phyloP scores from a whole-genome alignment of 2,888 invertebrate species.

The Operophtera brumata region DNA sequence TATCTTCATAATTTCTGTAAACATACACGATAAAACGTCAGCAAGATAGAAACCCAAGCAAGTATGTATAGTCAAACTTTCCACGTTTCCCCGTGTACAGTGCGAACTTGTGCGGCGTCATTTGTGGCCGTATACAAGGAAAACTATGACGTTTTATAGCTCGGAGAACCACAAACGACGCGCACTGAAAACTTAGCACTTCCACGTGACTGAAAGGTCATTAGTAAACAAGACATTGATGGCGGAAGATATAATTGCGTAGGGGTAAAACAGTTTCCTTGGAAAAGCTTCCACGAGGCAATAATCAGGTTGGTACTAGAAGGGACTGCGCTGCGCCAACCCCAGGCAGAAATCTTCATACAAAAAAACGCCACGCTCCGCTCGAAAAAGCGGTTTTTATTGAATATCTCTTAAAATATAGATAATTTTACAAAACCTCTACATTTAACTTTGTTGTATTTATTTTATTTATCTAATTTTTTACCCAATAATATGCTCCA shows the following conservation, averaged over 20 bases:
- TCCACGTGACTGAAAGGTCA: conserved; percentile 54
- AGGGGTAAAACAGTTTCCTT: conserved; percentile 36
- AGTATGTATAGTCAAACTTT: conserved; percentile 34
- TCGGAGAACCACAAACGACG: conserved; percentile 44
- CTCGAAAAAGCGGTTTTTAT: too few species aligned
- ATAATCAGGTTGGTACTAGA: neutral
- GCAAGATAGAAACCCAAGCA: conserved; percentile 13
- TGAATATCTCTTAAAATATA: too few species aligned
- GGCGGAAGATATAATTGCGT: conserved; percentile 39
- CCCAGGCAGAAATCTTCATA: too few species aligned
- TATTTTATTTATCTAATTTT: too few species aligned
- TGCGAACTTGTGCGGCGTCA: conserved; percentile 39
- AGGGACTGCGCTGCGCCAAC: too few species aligned
- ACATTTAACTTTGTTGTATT: too few species aligned
- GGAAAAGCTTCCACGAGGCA: conserved; percentile 21
- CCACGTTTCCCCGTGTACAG: conserved; percentile 35
- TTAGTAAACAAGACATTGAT: conserved; percentile 37
- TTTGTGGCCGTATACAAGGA: conserved; percentile 37
- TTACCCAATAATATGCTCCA: too few species aligned
- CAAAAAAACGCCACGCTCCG: too few species aligned
- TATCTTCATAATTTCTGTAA: neutral
- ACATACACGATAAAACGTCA: conserved; percentile 12
- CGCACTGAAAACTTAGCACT: conserved; percentile 48
- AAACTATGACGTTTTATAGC: conserved; percentile 51
- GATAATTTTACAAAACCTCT: too few species aligned